phyloP scores from a whole-genome alignment of 2,797 vertebrate genomes.

The Dendrocincla fuliginosa region DNA sequence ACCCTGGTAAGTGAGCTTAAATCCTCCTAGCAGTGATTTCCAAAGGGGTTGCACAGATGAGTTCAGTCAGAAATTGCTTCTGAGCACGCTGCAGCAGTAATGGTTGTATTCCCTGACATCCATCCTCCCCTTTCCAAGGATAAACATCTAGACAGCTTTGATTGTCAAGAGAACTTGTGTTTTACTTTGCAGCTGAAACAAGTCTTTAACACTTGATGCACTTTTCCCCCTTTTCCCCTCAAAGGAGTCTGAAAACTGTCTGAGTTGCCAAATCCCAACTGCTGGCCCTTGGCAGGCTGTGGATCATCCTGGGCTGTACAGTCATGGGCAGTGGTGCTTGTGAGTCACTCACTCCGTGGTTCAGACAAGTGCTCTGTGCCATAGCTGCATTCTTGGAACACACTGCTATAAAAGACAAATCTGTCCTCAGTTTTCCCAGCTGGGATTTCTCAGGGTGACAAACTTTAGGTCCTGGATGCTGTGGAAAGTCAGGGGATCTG shows the following conservation, averaged over 20 bases:
- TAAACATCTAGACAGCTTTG: neutral
- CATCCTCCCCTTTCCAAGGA: neutral
- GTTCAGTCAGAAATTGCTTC: neutral
- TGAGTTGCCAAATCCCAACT: neutral
- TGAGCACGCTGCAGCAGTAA: neutral
- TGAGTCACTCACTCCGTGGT: neutral
- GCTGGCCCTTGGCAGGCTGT: fast-evolving
- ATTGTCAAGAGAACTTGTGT: neutral
- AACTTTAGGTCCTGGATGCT: neutral
- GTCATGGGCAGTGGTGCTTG: neutral
- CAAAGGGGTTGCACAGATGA: neutral
- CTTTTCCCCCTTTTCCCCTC: neutral
- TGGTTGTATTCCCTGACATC: neutral
- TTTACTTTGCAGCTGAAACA: neutral
- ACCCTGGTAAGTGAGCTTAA: neutral
- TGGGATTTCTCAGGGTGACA: neutral
- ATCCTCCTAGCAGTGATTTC: neutral
- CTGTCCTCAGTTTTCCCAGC: neutral
- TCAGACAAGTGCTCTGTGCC: neutral
- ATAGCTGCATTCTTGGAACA: neutral
- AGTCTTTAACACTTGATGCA: neutral
- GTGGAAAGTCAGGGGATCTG: neutral
- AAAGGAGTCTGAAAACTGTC: neutral
- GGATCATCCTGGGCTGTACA: neutral
- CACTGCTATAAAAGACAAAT: neutral